Base-by-base conservation (phyloP, 2,797 vertebrate species). In the Aulostomus chinensis region DNA sequence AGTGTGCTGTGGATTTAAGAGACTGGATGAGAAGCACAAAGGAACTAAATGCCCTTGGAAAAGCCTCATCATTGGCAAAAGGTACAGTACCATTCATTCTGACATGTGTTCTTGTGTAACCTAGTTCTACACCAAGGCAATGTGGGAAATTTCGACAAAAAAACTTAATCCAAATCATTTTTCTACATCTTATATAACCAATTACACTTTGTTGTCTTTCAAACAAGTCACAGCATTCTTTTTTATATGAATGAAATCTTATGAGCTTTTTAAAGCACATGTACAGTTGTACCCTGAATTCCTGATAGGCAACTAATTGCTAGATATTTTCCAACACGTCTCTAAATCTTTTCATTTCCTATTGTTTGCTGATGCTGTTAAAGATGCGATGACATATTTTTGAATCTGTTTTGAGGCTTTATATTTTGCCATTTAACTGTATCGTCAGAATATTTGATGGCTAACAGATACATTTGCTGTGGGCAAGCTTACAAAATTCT, bases 1-100 rank as follows among this genome's bases (percentile, higher is more conserved):
- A 55, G 35, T 35, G 30, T 51, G 40, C 49, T 57, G 45, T 60
- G 64, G 71, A 78, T 70, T 73, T 58, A 47, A 65, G 28, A 67
- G 39, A 66, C 58, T 73, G 56, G 50, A 86, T 80, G 70, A 84
- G 48, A 52, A 64, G 55, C 30, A 52, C 29, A 63, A 34, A 69
- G 55, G 63, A 86, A 80, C 66, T 66, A 72, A 51, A 65, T 64
- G 71, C 59, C 46, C 37, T 40, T 40, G 54, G 72, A 56, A 83
- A 80, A 80, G 43, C 58, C 55, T 69, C 53, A 73, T 78, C 74
- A 57, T 70, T 67, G 63, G 69, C 66, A 76, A 60, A 80, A 89
- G 87, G 88, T 92, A 90, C 71, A 81, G 82, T 85, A 82, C 13
- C 22, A 49, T 2, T 42, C 30, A 68, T 50, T 67, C 48, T 68